These are phyloP conservation scores for Oryctes rhinoceros DNA, from an alignment of 1,140 invertebrate genomes.

Conservation along the genomic window DNA sequence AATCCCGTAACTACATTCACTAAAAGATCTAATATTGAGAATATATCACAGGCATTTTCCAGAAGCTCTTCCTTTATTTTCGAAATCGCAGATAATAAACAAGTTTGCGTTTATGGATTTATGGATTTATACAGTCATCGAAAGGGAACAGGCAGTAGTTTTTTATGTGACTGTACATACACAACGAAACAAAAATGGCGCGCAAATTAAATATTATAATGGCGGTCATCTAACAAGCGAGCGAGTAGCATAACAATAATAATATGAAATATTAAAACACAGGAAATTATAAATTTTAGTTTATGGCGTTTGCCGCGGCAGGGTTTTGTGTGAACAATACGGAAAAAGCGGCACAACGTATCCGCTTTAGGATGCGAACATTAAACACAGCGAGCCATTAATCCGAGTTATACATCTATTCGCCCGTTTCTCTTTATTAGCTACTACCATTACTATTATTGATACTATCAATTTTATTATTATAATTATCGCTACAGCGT, in stretches of 20 bases:
- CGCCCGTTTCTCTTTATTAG: not conserved
- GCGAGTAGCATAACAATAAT: not conserved
- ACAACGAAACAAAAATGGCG: not conserved
- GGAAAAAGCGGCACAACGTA: not conserved
- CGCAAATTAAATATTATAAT: not conserved
- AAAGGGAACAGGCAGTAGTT: not conserved
- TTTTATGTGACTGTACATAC: not conserved
- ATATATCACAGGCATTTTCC: too few species aligned
- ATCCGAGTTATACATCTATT: not conserved
- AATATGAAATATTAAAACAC: slow-evolving; percentile 13
- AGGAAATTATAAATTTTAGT: slow-evolving; percentile 28
- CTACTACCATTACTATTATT: slow-evolving; percentile 7
- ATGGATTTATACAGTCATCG: too few species aligned
- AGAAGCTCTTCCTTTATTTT: too few species aligned
- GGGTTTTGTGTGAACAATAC: not conserved
- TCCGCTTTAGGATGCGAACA: not conserved
- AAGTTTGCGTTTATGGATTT: too few species aligned
- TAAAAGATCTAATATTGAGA: too few species aligned
- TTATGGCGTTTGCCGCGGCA: not conserved
- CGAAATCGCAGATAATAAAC: too few species aligned
- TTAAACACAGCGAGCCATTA: slow-evolving; percentile 17
- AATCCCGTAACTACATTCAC: too few species aligned
- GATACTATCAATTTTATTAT: slow-evolving; percentile 12
- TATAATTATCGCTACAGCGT: not conserved
- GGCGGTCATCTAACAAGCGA: not conserved